These are phyloP conservation scores for Nycticebus coucang DNA, from an alignment of 2,113 vertebrate species.

Conservation along the genomic window DNA sequence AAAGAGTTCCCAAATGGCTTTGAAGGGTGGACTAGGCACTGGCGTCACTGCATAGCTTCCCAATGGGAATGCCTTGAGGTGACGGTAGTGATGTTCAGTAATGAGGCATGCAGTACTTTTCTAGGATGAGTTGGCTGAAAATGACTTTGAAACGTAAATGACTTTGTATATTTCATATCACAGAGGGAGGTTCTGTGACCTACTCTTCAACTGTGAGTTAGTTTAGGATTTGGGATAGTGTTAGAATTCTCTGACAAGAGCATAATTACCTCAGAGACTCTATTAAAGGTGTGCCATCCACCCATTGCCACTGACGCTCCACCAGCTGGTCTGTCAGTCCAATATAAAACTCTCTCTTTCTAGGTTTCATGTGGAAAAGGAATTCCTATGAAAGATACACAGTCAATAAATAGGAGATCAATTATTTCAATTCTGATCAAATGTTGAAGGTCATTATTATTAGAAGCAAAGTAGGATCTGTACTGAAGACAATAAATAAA, in stretches of 20 bases:
- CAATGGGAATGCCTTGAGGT: too few relatives aligned
- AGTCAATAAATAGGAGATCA: neutral
- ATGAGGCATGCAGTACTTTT: too few relatives aligned
- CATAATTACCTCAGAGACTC: slow-evolving; percentile 65
- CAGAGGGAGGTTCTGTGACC: neutral
- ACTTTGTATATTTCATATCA: neutral
- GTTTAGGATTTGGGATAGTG: neutral
- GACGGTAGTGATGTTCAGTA: too few relatives aligned
- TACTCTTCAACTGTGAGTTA: neutral
- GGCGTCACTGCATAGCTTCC: too few relatives aligned
- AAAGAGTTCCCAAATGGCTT: too few relatives aligned
- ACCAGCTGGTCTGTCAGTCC: slow-evolving; percentile 59
- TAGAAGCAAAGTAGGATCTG: neutral
- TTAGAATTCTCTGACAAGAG: neutral
- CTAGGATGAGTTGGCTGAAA: too few relatives aligned
- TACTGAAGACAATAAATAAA: neutral
- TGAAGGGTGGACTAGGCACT: too few relatives aligned
- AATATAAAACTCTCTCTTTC: slow-evolving; percentile 30
- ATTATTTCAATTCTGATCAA: neutral
- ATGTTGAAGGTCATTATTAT: neutral
- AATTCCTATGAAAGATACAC: slow-evolving; percentile 68
- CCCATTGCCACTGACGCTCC: slow-evolving; percentile 77
- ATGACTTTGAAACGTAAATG: too few relatives aligned
- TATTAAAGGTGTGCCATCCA: slow-evolving; percentile 73
- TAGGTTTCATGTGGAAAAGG: neutral